Evolutionary conservation across 1,140 invertebrate genomes (phyloP).

Genomic region (Brachionus rubens): DNA sequence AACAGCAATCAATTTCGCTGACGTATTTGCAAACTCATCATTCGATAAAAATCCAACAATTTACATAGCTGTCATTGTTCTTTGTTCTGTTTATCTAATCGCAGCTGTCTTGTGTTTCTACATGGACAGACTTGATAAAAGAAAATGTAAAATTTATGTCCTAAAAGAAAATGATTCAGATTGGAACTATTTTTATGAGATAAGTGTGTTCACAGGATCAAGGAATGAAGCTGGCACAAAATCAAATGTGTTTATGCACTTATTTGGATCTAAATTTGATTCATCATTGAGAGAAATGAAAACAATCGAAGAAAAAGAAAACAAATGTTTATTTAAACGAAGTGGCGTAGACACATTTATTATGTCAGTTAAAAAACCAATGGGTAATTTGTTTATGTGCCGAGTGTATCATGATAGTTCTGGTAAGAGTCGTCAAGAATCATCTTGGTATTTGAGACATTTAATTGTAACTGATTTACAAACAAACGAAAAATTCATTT

Average conservation of each 20-base stretch:
- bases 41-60: too few relatives aligned
- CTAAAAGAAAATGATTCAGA: too few relatives aligned
- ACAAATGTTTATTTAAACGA: slow-evolving; percentile 59
- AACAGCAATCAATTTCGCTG: slow-evolving; percentile 60
- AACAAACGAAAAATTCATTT: too few relatives aligned
- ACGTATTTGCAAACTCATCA: slow-evolving; percentile 60
- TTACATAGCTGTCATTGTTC: too few relatives aligned
- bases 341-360: slow-evolving; percentile 62
- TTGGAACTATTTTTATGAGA: too few relatives aligned
- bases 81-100: too few relatives aligned
- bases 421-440: slow-evolving; percentile 57
- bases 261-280: too few relatives aligned
- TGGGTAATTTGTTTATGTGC: not conserved
- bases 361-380: slow-evolving; percentile 61
- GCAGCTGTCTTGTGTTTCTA: slow-evolving; percentile 62
- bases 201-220: too few relatives aligned
- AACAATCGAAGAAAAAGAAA: slow-evolving; percentile 51
- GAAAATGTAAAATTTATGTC: slow-evolving; percentile 52
- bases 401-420: slow-evolving; percentile 58
- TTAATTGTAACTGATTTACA: too few relatives aligned
- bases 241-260: too few relatives aligned
- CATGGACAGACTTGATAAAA: slow-evolving; percentile 57
- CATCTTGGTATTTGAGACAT: slow-evolving; percentile 62
- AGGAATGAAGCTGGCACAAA: too few relatives aligned
- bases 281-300: too few relatives aligned